Percentiles rank a stretch among this genome's conserved stretches.
phyloP scores from a whole-genome alignment of 1,140 invertebrate genomes.

The Euschistus heros region DNA sequence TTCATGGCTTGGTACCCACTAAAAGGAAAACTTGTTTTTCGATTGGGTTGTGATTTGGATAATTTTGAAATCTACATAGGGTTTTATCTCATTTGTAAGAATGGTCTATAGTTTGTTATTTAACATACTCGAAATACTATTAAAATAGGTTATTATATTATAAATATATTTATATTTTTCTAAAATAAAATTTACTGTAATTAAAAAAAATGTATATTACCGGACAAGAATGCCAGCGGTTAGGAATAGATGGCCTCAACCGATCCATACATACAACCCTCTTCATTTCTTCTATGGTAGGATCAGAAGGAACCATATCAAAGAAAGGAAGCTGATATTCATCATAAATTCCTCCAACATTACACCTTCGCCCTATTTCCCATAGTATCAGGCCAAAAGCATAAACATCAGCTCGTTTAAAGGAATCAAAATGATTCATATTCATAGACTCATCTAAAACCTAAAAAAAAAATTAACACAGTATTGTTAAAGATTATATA shows the following conservation, averaged over 20 bases:
- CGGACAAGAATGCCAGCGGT: conserved; percentile 48
- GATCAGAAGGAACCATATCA: conserved; percentile 77
- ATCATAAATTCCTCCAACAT: conserved; percentile 61
- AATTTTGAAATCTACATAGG: no score
- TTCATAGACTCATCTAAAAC: conserved; percentile 48
- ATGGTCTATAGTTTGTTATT: no score
- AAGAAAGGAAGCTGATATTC: conserved; percentile 82
- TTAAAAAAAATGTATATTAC: conserved; percentile 18
- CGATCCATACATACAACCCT: conserved; percentile 84
- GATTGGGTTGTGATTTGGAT: no score
- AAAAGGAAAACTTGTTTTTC: no score
- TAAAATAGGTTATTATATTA: no score
- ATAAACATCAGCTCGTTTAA: conserved; percentile 82
- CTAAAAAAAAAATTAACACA: conserved; percentile 43
- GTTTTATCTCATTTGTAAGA: no score
- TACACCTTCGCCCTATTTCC: conserved; percentile 71
- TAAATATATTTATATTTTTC: no score
- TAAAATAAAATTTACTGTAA: no score
- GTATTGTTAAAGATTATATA: no score
- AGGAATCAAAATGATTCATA: conserved; percentile 75
- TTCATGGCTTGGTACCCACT: no score
- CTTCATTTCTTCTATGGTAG: conserved; percentile 87
- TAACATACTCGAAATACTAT: no score
- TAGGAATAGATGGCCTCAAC: conserved; percentile 66
- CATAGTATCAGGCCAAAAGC: conserved; percentile 84